phyloP scores from a whole-genome alignment of 2,888 invertebrate species.

The Synanthedon vespiformis region DNA sequence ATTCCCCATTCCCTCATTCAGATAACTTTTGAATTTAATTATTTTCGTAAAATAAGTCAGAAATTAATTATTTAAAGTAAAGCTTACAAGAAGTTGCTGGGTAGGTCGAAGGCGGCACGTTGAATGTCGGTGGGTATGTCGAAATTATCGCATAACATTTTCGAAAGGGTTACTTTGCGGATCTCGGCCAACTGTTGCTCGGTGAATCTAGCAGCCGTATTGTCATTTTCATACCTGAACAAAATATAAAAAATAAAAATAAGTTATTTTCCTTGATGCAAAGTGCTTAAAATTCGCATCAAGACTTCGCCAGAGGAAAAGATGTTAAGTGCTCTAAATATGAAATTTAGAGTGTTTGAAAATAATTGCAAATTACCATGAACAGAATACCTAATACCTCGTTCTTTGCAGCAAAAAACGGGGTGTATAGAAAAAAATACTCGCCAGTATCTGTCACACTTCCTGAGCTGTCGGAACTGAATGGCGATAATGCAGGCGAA shows the following conservation, averaged over 20 bases:
- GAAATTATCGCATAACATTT: constrained; percentile 90
- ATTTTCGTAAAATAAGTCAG: constrained; percentile 16
- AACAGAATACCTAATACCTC: too few species aligned
- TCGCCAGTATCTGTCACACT: constrained; percentile 95
- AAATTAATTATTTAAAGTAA: neutral
- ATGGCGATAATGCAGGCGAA: constrained; percentile 95
- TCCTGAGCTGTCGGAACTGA: constrained; percentile 89
- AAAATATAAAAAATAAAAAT: neutral
- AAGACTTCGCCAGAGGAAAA: too few species aligned
- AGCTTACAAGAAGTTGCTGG: constrained; percentile 86
- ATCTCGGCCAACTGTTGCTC: constrained; percentile 90
- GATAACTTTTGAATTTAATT: neutral
- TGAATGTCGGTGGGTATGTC: constrained; percentile 89
- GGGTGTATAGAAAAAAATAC: constrained; percentile 9
- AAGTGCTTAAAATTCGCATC: too few species aligned
- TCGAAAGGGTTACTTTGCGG: constrained; percentile 85
- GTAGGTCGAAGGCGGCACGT: constrained; percentile 89
- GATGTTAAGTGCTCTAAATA: too few species aligned
- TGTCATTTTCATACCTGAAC: constrained; percentile 86
- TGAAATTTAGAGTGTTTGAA: too few species aligned
- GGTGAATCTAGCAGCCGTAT: constrained; percentile 81
- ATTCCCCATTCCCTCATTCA: too few species aligned
- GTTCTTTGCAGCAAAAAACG: too few species aligned
- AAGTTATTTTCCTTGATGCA: too few species aligned
- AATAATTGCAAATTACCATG: too few species aligned